These are phyloP conservation scores for Diadumene lineata DNA, from an alignment of 92 coral and sea anemone genomes.

Conservation along the genomic window DNA sequence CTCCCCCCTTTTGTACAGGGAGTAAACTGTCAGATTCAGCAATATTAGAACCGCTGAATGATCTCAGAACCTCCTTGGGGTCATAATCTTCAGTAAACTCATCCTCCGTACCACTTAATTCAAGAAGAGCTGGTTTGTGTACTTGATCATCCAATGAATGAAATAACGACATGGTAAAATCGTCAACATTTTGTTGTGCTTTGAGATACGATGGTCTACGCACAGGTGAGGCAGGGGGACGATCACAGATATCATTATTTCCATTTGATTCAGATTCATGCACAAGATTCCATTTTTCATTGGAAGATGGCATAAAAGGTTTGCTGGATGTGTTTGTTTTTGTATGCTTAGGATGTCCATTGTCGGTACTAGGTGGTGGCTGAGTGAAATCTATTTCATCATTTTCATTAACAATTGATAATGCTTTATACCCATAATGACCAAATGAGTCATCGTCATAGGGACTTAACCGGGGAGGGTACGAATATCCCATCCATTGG, in stretches of 20 bases:
- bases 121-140: background rate
- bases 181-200: slow-evolving; percentile 81
- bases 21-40: slow-evolving; percentile 2
- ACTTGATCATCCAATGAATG: slow-evolving; percentile 29
- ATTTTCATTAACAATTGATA: slow-evolving; percentile 76
- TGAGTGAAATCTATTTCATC: slow-evolving; percentile 52
- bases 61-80: slow-evolving; percentile 29
- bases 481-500: slow-evolving; percentile 25
- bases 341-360: slow-evolving; percentile 20
- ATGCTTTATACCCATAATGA: slow-evolving; percentile 46
- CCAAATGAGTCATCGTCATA: slow-evolving; percentile 13
- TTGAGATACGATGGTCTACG: slow-evolving; percentile 90
- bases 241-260: background rate
- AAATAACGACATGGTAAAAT: slow-evolving; percentile 26
- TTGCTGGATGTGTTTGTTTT: slow-evolving; percentile 20
- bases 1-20: slow-evolving; percentile 43
- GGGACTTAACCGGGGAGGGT: slow-evolving; percentile 26
- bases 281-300: slow-evolving; percentile 15
- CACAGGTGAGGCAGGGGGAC: slow-evolving; percentile 40
- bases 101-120: slow-evolving; percentile 29
- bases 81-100: slow-evolving; percentile 35
- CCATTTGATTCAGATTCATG: background rate
- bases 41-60: slow-evolving; percentile 47
- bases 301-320: slow-evolving; percentile 30
- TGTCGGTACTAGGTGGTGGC: slow-evolving; percentile 28